Percentiles rank a stretch among this genome's conserved stretches.
Evolutionary conservation across 2,888 invertebrate species (phyloP).

Genomic region (Oscheius sp.): DNA sequence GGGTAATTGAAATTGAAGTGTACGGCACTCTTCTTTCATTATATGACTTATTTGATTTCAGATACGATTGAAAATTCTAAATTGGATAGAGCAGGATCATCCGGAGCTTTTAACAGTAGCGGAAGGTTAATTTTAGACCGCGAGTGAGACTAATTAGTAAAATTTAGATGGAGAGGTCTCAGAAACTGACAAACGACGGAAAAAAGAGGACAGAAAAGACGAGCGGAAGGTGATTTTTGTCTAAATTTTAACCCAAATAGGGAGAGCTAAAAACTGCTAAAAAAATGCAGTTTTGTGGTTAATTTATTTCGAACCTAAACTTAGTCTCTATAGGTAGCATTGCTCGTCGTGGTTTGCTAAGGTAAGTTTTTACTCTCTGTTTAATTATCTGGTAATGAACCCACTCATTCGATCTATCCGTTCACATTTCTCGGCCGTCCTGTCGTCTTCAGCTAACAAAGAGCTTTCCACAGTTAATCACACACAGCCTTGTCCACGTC

Average conservation of each 20-base stretch:
- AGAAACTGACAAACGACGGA: constrained; percentile 46
- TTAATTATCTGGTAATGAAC: constrained; percentile 30
- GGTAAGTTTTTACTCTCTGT: constrained; percentile 28
- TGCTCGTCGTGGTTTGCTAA: constrained; percentile 29
- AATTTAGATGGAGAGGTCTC: constrained; percentile 56
- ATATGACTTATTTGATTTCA: constrained; percentile 15
- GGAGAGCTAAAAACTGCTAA: constrained; percentile 4
- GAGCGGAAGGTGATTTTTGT: constrained; percentile 1
- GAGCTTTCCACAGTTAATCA: not conserved
- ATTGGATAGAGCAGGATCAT: constrained; percentile 55
- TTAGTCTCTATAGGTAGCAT: constrained; percentile 30
- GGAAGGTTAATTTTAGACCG: constrained; percentile 36
- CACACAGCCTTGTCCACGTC: constrained; percentile 27
- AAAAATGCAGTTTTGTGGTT: constrained; percentile 2
- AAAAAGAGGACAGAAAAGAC: constrained; percentile 26
- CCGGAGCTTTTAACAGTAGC: constrained; percentile 48
- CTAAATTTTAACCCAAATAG: constrained; percentile 1
- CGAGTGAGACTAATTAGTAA: not conserved
- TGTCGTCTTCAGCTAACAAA: constrained; percentile 27
- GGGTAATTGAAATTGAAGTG: constrained; percentile 16
- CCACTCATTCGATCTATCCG: constrained; percentile 29
- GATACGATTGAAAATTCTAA: constrained; percentile 53
- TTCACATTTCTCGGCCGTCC: constrained; percentile 31
- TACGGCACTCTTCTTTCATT: not conserved
- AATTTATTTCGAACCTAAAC: constrained; percentile 18